A percentile compares a stretch with the other conserved stretches of the same genome.
Evolutionary conservation across 2,797 vertebrate species (phyloP).

Genomic region (Gouania willdenowi): DNA sequence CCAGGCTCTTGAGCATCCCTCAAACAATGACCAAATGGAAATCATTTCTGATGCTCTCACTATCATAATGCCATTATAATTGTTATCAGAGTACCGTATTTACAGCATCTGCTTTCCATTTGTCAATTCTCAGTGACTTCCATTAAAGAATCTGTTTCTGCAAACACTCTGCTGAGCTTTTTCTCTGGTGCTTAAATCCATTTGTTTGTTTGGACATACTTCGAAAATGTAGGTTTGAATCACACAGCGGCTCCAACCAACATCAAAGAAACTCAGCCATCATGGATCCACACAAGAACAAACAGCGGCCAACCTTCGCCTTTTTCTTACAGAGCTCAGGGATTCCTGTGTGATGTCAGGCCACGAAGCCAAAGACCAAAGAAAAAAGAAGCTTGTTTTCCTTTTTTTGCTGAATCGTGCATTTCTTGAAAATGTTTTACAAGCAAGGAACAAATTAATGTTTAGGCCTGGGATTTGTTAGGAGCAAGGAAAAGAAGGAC

Average conservation of each 20-base stretch:
- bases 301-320: conserved; percentile 35
- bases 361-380: background rate
- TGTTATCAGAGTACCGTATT: no score
- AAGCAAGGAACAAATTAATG: conserved; percentile 11
- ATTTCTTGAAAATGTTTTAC: conserved; percentile 17
- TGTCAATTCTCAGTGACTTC: no score
- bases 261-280: conserved; percentile 23
- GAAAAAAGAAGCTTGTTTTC: background rate
- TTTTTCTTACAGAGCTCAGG: conserved; percentile 18
- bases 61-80: no score
- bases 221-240: conserved; percentile 2
- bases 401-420: conserved; percentile 16
- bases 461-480: background rate
- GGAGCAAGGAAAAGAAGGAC: conserved; percentile 7
- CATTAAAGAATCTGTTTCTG: conserved; percentile 16
- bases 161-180: conserved; percentile 13
- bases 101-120: no score
- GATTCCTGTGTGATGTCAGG: conserved; percentile 31
- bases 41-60: no score
- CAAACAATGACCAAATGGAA: no score
- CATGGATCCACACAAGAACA: conserved; percentile 43
- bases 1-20: no score
- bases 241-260: conserved; percentile 13
- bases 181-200: background rate
- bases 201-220: conserved; percentile 25